Conservation (phyloP, 2,113 vertebrate genomes). For the Limnothrissa miodon region DNA sequence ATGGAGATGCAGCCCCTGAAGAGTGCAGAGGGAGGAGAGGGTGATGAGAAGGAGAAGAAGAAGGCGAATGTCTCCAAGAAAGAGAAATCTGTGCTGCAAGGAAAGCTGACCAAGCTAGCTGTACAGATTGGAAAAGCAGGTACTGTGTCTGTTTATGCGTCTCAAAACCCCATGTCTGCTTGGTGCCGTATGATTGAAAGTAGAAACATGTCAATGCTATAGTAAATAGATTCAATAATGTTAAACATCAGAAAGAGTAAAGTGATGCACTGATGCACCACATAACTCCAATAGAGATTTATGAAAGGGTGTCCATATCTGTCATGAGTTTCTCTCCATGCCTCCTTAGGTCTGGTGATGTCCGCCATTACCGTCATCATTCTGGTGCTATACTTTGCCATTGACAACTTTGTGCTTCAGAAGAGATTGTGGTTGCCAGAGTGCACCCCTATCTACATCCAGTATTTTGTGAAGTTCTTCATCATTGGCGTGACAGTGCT, state of each 20-base stretch:
- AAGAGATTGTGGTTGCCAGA: conserved; percentile 90
- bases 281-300: neutral
- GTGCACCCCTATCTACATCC: conserved; percentile 96
- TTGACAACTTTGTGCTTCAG: conserved; percentile 94
- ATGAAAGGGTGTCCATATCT: neutral
- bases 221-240: too few relatives aligned
- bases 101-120: conserved; percentile 97
- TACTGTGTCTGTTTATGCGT: conserved; percentile 49
- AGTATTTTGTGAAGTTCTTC: conserved; percentile 99
- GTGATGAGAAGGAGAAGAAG: conserved; percentile 92
- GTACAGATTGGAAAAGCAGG: conserved; percentile 99
- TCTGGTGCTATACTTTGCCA: conserved; percentile 93
- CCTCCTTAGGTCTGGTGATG: conserved; percentile 86
- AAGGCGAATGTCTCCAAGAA: conserved; percentile 90
- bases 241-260: neutral
- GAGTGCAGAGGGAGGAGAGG: conserved; percentile 92
- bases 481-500: conserved; percentile 98
- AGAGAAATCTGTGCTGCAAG: conserved; percentile 97
- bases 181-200: too few relatives aligned
- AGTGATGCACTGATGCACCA: neutral
- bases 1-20: conserved; percentile 99
- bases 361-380: conserved; percentile 98
- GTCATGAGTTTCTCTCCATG: neutral
- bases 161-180: too few relatives aligned
- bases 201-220: neutral